Percentiles rank a stretch among this genome's conserved stretches.
These are phyloP conservation scores for Mactromeris polynyma DNA, from an alignment of 2,888 invertebrate genomes.

Conservation along the genomic window DNA sequence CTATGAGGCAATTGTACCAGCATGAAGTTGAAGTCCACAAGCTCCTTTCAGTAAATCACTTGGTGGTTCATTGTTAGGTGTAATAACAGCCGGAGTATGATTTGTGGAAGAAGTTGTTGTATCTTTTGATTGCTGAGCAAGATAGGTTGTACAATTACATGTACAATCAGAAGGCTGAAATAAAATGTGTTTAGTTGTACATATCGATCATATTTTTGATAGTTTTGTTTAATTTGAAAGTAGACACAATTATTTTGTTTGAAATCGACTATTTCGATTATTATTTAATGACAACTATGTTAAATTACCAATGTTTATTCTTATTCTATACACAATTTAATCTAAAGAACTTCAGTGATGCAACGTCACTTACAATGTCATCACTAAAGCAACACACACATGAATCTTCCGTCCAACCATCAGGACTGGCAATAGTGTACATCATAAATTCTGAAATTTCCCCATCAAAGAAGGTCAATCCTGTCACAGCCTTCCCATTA, in stretches of 20 bases:
- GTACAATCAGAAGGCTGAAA: neutral
- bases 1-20: too few relatives aligned
- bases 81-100: neutral
- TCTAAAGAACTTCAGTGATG: too few relatives aligned
- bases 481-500: constrained; percentile 62
- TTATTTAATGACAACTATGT: too few relatives aligned
- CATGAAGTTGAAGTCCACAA: constrained; percentile 61
- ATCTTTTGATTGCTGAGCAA: neutral
- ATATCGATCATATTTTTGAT: too few relatives aligned
- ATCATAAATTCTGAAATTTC: neutral
- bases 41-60: neutral
- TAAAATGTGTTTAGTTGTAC: too few relatives aligned
- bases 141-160: neutral
- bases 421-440: neutral
- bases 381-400: constrained; percentile 30
- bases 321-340: too few relatives aligned
- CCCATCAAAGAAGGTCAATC: constrained; percentile 65
- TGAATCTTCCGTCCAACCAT: constrained; percentile 1
- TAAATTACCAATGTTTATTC: too few relatives aligned
- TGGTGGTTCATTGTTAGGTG: neutral
- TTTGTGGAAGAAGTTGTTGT: neutral
- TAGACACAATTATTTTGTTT: too few relatives aligned
- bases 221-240: too few relatives aligned
- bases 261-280: too few relatives aligned
- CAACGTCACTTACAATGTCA: constrained; percentile 17